Evolutionary conservation across 2,888 invertebrate genomes (phyloP).

Genomic region (Tridacna gigas): DNA sequence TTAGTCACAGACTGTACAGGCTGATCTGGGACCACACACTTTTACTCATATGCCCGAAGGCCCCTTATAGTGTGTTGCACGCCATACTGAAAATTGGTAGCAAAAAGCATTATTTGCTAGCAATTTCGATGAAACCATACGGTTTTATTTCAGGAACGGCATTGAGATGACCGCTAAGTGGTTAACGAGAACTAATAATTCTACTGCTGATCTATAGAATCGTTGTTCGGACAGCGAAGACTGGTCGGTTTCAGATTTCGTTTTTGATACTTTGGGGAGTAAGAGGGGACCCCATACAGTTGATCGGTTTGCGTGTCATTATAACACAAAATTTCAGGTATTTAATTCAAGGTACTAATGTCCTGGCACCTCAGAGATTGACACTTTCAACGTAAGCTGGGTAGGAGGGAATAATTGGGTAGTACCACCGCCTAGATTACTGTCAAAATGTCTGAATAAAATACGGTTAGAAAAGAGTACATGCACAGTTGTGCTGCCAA

Average conservation of each 20-base stretch:
- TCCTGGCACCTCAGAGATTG: background rate
- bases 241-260: background rate
- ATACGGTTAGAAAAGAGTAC: background rate
- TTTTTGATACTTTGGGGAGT: background rate
- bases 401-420: background rate
- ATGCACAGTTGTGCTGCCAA: constrained; percentile 13
- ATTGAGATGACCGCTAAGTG: background rate
- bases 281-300: background rate
- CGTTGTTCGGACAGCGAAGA: background rate
- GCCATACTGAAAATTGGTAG: constrained; percentile 8
- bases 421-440: constrained; percentile 7
- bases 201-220: background rate
- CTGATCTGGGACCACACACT: too few species aligned
- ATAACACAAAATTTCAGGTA: background rate
- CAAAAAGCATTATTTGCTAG: background rate
- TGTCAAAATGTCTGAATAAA: constrained; percentile 1
- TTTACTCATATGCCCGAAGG: too few species aligned
- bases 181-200: background rate
- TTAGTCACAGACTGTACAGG: too few species aligned
- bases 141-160: background rate
- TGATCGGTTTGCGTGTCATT: background rate
- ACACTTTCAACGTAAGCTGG: background rate
- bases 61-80: too few species aligned
- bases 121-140: background rate
- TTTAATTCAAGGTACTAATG: background rate